These are phyloP conservation scores for Eupeodes luniger DNA, from an alignment of 2,888 invertebrate species.

Conservation along the genomic window DNA sequence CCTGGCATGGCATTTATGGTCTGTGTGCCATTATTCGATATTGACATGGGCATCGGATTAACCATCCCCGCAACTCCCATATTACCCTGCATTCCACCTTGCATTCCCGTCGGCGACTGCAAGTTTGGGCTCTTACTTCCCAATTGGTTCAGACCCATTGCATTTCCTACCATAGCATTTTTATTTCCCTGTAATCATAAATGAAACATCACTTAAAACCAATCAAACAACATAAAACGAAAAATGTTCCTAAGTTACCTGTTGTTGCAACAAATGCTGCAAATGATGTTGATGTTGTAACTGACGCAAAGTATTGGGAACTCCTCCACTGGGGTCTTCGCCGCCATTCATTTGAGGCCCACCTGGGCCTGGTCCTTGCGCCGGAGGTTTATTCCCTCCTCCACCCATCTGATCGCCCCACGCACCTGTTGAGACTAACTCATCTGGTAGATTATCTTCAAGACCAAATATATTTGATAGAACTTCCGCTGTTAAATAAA, in stretches of 20 bases:
- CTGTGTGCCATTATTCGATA: conserved; percentile 91
- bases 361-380: conserved; percentile 92
- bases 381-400: conserved; percentile 89
- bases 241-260: conserved; percentile 74
- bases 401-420: conserved; percentile 88
- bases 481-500: conserved; percentile 86
- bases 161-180: conserved; percentile 85
- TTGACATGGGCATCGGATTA: conserved; percentile 89
- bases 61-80: conserved; percentile 87
- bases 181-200: conserved; percentile 80
- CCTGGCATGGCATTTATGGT: conserved; percentile 90
- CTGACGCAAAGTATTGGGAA: conserved; percentile 83
- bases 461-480: conserved; percentile 94
- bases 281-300: conserved; percentile 86
- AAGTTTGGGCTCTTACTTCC: conserved; percentile 93
- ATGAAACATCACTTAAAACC: background rate
- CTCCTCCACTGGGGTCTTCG: conserved; percentile 91
- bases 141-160: conserved; percentile 90
- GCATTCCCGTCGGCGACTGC: conserved; percentile 93
- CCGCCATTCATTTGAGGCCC: conserved; percentile 87
- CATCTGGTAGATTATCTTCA: conserved; percentile 96
- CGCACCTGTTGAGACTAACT: conserved; percentile 89
- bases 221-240: conserved; percentile 4
- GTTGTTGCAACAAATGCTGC: conserved; percentile 89
- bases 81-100: conserved; percentile 91